Conservation (phyloP, 2,888 invertebrate species). For the Tipula confusa region DNA sequence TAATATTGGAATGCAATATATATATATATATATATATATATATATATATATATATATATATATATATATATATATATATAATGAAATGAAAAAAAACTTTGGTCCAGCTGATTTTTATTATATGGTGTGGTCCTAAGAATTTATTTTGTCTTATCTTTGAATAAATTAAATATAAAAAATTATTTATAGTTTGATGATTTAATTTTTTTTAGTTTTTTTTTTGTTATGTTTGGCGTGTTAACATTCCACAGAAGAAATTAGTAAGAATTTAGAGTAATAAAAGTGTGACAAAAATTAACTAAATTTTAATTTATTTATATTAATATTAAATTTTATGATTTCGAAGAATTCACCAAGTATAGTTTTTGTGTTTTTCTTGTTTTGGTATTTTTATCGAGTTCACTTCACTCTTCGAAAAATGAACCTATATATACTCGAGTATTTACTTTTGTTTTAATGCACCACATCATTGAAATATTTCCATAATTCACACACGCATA, state of each 20-base stretch:
- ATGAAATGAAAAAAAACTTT: background rate
- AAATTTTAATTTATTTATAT: background rate
- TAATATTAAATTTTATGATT: background rate
- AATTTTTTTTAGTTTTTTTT: background rate
- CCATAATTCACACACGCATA: background rate
- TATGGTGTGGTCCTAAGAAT: constrained; percentile 3
- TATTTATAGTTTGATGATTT: background rate
- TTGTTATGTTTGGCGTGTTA: background rate
- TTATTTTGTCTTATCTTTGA: background rate
- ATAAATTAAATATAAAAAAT: background rate
- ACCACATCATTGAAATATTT: background rate
- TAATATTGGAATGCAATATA: background rate
- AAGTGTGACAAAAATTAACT: background rate
- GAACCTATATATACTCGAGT: too few species aligned
- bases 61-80: background rate
- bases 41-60: background rate
- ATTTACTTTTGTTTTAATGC: background rate
- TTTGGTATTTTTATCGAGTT: background rate
- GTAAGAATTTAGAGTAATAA: constrained; percentile 3
- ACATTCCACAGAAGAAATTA: constrained; percentile 8
- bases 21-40: background rate
- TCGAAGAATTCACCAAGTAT: background rate
- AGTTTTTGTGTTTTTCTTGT: background rate
- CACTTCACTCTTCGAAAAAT: too few species aligned
- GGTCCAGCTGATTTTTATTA: background rate